Evolutionary conservation across 2,888 invertebrate species (phyloP).

Genomic region (Sepioteuthis lessoniana): DNA sequence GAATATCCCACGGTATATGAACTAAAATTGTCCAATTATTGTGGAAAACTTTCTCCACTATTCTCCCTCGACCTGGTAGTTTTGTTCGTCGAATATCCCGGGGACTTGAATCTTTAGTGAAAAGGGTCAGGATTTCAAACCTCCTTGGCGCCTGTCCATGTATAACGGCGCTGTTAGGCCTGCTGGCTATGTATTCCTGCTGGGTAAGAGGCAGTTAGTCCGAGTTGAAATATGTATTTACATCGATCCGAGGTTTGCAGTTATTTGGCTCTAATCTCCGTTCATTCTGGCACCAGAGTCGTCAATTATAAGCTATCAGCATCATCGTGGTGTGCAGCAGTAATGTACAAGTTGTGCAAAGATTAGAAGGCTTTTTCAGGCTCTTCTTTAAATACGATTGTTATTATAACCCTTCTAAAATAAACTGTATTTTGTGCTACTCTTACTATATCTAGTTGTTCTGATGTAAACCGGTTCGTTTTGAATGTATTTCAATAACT

Average conservation of each 20-base stretch:
- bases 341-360: not conserved
- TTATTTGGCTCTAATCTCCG: not conserved
- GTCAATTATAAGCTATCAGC: not conserved
- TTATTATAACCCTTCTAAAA: not conserved
- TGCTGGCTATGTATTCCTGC: not conserved
- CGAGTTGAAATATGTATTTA: not conserved
- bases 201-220: not conserved
- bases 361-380: not conserved
- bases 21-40: not conserved
- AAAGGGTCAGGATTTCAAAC: conserved; percentile 10
- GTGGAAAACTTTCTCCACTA: not conserved
- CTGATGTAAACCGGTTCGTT: no score
- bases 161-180: not conserved
- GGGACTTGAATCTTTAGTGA: not conserved
- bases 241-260: not conserved
- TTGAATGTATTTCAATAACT: no score
- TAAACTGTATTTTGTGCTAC: no score
- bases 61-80: not conserved
- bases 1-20: not conserved
- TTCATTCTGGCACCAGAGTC: not conserved
- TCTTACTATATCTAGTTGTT: no score
- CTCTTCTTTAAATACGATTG: not conserved
- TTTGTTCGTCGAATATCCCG: not conserved
- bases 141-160: not conserved
- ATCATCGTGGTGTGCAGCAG: not conserved